phyloP scores from a whole-genome alignment of 23 tunicate species.

The Aplidium turbinatum region DNA sequence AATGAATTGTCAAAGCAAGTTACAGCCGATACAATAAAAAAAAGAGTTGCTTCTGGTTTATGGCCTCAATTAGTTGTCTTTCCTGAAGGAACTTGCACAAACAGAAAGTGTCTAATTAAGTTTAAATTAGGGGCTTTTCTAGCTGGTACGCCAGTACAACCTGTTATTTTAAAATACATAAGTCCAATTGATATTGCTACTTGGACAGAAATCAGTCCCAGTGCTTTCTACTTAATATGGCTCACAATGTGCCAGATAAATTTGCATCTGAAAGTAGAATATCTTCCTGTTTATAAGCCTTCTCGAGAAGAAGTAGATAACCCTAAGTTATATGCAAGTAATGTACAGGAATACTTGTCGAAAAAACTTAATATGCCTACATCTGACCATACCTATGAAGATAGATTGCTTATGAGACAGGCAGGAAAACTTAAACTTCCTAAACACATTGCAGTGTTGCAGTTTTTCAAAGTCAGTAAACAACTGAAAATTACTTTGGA shows the following conservation, averaged over 20 bases:
- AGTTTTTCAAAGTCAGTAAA: slow-evolving; percentile 41
- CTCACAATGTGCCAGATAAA: slow-evolving; percentile 61
- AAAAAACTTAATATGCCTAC: slow-evolving; percentile 30
- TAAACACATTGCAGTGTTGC: slow-evolving; percentile 34
- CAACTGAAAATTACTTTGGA: slow-evolving; percentile 34
- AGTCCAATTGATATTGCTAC: slow-evolving; percentile 40
- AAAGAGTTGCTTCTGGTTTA: slow-evolving; percentile 24
- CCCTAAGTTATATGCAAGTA: slow-evolving; percentile 69
- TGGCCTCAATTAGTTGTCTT: slow-evolving; percentile 85
- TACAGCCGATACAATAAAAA: slow-evolving; percentile 40
- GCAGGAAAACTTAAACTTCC: slow-evolving; percentile 67
- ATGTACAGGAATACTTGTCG: slow-evolving; percentile 56
- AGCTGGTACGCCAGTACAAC: slow-evolving; percentile 71
- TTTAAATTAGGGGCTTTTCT: slow-evolving; percentile 89
- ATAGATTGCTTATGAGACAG: slow-evolving; percentile 63
- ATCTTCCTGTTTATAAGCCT: slow-evolving; percentile 78
- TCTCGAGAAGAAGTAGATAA: slow-evolving; percentile 43
- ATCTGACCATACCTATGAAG: slow-evolving; percentile 81
- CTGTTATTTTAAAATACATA: slow-evolving; percentile 52
- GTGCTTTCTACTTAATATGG: slow-evolving; percentile 63
- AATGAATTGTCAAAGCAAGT: slow-evolving; percentile 53
- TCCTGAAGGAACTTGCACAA: slow-evolving; percentile 95
- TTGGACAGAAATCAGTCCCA: slow-evolving; percentile 66
- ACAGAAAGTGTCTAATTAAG: slow-evolving; percentile 42
- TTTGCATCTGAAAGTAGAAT: slow-evolving; percentile 42